Base-by-base conservation (phyloP, 2,797 vertebrate species). In the Galago senegalensis region DNA sequence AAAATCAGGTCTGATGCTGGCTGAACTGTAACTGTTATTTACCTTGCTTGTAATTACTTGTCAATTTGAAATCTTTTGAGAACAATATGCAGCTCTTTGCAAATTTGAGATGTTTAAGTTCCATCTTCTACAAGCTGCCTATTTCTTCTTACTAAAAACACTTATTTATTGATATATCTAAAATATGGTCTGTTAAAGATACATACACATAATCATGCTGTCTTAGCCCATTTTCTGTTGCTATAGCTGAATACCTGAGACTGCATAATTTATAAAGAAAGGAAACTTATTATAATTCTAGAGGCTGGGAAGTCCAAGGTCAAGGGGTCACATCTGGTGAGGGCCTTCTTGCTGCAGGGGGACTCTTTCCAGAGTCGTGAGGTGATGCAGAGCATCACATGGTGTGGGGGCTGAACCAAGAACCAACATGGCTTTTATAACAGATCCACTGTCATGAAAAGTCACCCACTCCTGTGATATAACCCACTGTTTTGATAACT, bases 91-190 rank as follows among this genome's bases (percentile, higher is more conserved):
- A 86, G 14, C 31, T 76, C 18, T 95, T 95, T 82, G 40, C 72
- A 89, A 79, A 81, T 80, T 69, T 87, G 46, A 94, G 76, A 53
- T 83, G 43, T 76, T 95, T 27, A 49, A 34, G 46, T 56, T 61
- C 7, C 61, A 27, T 61, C 58, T 75, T 89, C 53, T 73, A 13
- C 20, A 43, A 31, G 58, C 31, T 11, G 5, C 77, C 5, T 83
- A 70, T 31, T 70, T 56, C 83, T 82, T 34, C 49, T 92, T n/a
- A 79, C 60, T 84, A 53, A 96, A 93, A 92, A 80, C 40, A 73
- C 81, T 46, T 60, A 46, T n/a, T 65, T 65, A 25, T 70, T 80
- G 72, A 3, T 34, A 1, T 87, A 76, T 46, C 20, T 65, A 23
- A 89, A 87, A 70, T 56, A 58, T 0, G 53, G 7, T 60, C 63